phyloP scores from a whole-genome alignment of 92 coral and sea anemone genomes.

The Zoanthus gigantus region DNA sequence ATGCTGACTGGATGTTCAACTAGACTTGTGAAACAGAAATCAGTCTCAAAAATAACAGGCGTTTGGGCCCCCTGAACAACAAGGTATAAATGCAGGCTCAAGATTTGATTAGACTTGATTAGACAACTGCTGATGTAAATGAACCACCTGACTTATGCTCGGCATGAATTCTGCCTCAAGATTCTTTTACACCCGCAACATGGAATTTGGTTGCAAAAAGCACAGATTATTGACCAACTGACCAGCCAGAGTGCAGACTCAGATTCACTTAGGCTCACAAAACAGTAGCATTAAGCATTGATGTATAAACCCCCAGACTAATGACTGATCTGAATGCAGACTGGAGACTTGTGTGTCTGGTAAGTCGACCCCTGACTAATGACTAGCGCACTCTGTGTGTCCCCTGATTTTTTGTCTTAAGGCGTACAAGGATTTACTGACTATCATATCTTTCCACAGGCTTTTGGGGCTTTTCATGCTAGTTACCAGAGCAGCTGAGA shows the following conservation, averaged over 20 bases:
- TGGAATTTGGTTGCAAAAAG: too few species aligned
- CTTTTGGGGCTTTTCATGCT: constrained; percentile 20
- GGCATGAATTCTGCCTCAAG: neutral
- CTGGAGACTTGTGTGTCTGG: neutral
- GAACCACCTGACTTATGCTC: neutral
- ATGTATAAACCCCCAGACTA: neutral
- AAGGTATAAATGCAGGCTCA: neutral
- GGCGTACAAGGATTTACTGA: constrained; percentile 18
- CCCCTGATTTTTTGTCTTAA: neutral
- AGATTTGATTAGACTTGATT: neutral
- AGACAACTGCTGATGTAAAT: neutral
- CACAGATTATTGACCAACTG: too few species aligned
- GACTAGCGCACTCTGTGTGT: neutral
- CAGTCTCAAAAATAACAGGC: neutral
- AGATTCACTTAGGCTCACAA: too few species aligned
- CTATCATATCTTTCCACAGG: constrained; percentile 24
- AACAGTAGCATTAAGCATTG: neutral
- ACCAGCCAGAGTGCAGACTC: too few species aligned
- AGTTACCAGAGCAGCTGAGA: constrained; percentile 28
- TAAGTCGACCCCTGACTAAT: neutral
- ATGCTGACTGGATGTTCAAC: neutral
- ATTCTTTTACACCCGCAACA: neutral
- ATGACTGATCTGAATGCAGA: neutral
- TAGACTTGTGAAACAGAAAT: neutral
- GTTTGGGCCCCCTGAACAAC: neutral